A percentile compares a stretch with the other conserved stretches of the same genome.
These are phyloP conservation scores for Entomyzon cyanotis DNA, from an alignment of 2,113 vertebrate species.

Conservation along the genomic window DNA sequence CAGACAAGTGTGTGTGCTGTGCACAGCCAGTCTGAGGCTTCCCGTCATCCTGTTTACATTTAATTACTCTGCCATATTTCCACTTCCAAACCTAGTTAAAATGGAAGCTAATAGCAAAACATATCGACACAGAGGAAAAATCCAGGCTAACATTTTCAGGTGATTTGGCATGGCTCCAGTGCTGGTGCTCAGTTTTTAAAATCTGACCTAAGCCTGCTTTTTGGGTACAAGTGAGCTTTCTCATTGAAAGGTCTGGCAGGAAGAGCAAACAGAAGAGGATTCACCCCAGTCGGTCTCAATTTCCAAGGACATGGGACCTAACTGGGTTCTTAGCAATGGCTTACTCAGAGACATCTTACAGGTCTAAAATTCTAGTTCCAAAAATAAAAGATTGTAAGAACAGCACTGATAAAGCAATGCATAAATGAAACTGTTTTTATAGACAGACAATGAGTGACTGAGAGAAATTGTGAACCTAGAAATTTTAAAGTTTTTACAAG, in stretches of 20 bases:
- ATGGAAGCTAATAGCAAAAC: not conserved
- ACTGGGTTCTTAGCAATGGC: not conserved
- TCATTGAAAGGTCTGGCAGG: not conserved
- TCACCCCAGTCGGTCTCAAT: not conserved
- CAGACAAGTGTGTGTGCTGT: not conserved
- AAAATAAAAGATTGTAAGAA: slow-evolving; percentile 6
- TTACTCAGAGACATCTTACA: not conserved
- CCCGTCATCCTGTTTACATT: not conserved
- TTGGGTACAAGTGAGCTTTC: not conserved
- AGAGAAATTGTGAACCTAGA: not conserved
- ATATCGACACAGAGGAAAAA: not conserved
- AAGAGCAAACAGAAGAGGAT: not conserved
- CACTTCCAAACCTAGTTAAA: not conserved
- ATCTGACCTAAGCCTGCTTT: not conserved
- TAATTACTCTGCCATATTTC: not conserved
- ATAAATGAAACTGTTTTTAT: slow-evolving; percentile 1
- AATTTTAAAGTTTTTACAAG: not conserved
- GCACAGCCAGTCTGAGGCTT: not conserved
- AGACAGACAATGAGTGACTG: not conserved
- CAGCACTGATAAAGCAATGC: not conserved
- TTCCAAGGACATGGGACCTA: not conserved
- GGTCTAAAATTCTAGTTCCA: not conserved
- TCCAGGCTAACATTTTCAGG: not conserved
- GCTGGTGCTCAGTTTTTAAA: not conserved
- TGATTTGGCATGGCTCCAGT: not conserved